Conservation (phyloP, 2,888 invertebrate species). For the Campaea margaritaria region DNA sequence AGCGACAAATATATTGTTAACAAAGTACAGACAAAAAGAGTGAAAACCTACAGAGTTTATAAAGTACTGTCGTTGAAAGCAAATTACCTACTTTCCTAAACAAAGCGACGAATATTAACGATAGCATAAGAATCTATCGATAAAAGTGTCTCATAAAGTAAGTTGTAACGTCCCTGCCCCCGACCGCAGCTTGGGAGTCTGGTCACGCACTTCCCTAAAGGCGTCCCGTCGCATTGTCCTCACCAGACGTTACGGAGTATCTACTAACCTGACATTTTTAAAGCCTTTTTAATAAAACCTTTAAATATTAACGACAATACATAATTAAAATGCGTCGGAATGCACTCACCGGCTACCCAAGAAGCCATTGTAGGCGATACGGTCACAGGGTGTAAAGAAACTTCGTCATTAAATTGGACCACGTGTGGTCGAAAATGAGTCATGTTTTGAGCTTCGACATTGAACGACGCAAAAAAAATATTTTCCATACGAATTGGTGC, state of each 20-base stretch:
- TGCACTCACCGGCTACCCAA: constrained; percentile 28
- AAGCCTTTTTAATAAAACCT: constrained; percentile 38
- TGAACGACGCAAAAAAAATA: background rate
- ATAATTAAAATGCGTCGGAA: constrained; percentile 42
- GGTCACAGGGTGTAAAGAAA: constrained; percentile 19
- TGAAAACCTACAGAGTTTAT: constrained; percentile 2
- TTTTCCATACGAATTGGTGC: too few relatives aligned
- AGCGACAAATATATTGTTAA: background rate
- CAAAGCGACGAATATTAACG: constrained; percentile 31
- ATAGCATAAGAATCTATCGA: constrained; percentile 37
- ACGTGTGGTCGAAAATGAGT: constrained; percentile 13
- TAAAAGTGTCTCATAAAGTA: constrained; percentile 31
- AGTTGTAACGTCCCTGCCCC: constrained; percentile 34
- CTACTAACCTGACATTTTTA: constrained; percentile 43
- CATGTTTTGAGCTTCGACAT: background rate
- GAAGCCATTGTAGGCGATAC: constrained; percentile 24
- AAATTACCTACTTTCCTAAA: constrained; percentile 26
- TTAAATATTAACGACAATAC: constrained; percentile 43
- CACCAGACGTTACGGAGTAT: constrained; percentile 55
- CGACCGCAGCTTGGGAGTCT: constrained; percentile 65
- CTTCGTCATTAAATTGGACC: constrained; percentile 7
- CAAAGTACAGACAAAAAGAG: background rate
- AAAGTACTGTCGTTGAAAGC: constrained; percentile 18
- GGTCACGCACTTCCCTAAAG: constrained; percentile 83
- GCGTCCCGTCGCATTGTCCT: constrained; percentile 70